Conservation (phyloP, 2,888 invertebrate genomes). For the Ophion ellenae region DNA sequence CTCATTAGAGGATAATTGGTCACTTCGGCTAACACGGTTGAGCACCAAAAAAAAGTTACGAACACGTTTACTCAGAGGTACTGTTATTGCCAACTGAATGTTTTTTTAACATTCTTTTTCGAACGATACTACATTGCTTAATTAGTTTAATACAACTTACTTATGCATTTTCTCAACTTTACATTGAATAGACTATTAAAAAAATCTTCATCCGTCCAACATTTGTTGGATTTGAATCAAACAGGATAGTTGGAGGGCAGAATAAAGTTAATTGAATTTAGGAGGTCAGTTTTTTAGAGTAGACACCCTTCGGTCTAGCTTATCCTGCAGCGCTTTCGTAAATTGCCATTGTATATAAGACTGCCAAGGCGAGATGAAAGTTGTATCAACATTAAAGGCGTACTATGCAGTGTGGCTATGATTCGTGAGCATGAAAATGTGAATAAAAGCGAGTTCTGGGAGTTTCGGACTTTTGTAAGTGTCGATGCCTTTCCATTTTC, state of each 20-base stretch:
- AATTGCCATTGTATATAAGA: not conserved
- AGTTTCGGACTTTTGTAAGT: conserved; percentile 1
- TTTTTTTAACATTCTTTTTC: not conserved
- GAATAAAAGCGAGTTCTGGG: conserved; percentile 16
- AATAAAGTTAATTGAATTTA: too few species aligned
- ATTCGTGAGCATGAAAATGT: not conserved
- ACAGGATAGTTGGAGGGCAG: not conserved
- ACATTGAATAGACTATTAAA: not conserved
- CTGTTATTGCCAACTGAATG: not conserved
- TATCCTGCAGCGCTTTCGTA: not conserved
- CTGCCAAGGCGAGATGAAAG: not conserved
- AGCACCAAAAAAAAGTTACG: not conserved
- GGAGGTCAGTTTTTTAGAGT: not conserved
- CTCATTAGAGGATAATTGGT: not conserved
- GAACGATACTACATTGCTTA: not conserved
- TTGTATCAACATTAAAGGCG: not conserved
- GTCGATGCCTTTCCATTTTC: not conserved
- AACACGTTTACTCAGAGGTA: not conserved
- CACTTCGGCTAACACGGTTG: not conserved
- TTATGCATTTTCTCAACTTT: not conserved
- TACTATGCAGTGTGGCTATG: not conserved
- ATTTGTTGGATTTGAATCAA: not conserved
- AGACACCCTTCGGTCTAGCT: not conserved
- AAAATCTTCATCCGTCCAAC: too few species aligned
- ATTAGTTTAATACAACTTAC: not conserved